Base-by-base conservation (phyloP, 2,888 invertebrate genomes). In the Adela reaumurella region DNA sequence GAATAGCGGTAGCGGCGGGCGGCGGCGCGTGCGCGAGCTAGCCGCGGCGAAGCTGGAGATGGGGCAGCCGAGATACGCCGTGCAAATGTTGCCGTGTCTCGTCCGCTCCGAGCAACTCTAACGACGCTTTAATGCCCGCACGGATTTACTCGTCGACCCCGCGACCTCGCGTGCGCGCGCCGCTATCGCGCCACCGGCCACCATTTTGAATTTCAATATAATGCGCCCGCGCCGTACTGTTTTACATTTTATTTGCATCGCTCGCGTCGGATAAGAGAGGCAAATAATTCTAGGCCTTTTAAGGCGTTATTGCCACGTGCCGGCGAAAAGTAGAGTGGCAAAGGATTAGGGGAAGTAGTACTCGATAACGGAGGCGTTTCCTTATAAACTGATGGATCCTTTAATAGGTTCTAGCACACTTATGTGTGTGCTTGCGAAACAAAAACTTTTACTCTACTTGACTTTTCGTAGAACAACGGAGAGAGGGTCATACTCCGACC, bases 121-220 rank as follows among this genome's bases (percentile, higher is more conserved):
- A 35, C 35, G 35, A 35, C 35, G 35, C 35, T 35, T 14, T 35
- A 35, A 35, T 35, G 35, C 35, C 35, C 35, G 14, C 35, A 35
- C 35, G 35, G 35, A 35, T 35, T 35, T 35, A 35, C 35, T 35
- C 35, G 35, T 8, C 69, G 74, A 74, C 77, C 74, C 62, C 60
- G 58, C 69, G 77, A 77, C 76, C 77, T 74, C 74, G 74, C 76
- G 76, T 74, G 74, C 71, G 70, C 67, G 74, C 74, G 74, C 74
- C 11, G 35, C 35, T 35, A 35, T 35, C 35, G 35, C 35, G 14
- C 35, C 35, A 14, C 35, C 35, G 35, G 35, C 76, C 74, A 74
- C 74, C 74, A 74, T 74, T 72, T 72, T 70, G 73, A 68, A 76
- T 76, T 73, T 70, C 35, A 35, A 35, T 35, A 35, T 68, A 74